Evolutionary conservation across 2,888 invertebrate species (phyloP).

Genomic region (Trissolcus brochymenae): DNA sequence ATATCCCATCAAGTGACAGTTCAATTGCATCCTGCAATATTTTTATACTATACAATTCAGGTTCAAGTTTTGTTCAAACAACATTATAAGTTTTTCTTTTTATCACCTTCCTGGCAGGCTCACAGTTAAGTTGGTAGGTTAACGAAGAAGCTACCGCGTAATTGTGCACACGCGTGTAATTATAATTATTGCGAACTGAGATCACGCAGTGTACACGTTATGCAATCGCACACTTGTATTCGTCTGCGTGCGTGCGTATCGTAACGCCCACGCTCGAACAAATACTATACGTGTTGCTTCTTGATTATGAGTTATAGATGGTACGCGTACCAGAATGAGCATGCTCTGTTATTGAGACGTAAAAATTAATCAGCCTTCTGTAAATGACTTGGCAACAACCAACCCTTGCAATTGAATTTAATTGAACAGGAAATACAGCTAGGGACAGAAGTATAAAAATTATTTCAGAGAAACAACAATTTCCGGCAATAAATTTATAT

Average conservation of each 20-base stretch:
- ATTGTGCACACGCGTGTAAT: conserved; percentile 60
- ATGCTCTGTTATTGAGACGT: conserved; percentile 38
- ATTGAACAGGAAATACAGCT: too few relatives aligned
- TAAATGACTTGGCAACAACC: conserved; percentile 33
- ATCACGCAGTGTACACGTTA: conserved; percentile 53
- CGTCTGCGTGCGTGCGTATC: conserved; percentile 13
- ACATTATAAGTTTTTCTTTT: too few relatives aligned
- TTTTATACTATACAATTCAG: too few relatives aligned
- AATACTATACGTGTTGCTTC: conserved; percentile 34
- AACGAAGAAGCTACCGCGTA: conserved; percentile 68
- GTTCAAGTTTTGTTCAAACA: too few relatives aligned
- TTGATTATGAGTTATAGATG: conserved; percentile 52
- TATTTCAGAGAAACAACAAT: too few relatives aligned
- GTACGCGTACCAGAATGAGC: conserved; percentile 36
- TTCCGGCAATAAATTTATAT: too few relatives aligned
- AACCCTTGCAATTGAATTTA: too few relatives aligned
- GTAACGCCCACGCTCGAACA: conserved; percentile 51
- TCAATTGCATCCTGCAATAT: too few relatives aligned
- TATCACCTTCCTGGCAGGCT: conserved; percentile 1
- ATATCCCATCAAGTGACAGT: too few relatives aligned
- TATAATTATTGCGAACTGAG: conserved; percentile 62
- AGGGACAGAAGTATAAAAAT: too few relatives aligned
- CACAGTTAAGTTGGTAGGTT: conserved; percentile 64
- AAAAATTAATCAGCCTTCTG: conserved; percentile 37
- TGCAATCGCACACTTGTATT: conserved; percentile 59